Evolutionary conservation across 2,888 invertebrate genomes (phyloP), one percentile per base, ranked within the genome.

Genomic region (Ecdyonurus torrentis): DNA sequence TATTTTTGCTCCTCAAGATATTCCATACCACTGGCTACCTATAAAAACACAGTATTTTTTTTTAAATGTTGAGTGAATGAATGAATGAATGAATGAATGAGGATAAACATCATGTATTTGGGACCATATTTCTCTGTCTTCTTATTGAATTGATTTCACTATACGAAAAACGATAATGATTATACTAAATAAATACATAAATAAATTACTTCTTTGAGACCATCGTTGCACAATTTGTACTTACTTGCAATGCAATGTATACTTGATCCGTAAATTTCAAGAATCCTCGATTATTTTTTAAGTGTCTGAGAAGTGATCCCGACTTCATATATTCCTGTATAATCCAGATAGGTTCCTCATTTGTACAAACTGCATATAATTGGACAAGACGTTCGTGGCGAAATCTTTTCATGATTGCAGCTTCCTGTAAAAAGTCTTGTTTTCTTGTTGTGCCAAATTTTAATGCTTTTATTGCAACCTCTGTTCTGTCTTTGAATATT

Each of bases 361-460:
- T 84, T 0, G 94, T 91, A 74, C 96, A 96, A 18, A 96, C 94
- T 0, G 94, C 96, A 75, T 93, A 95, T 24, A 96, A 78, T 2
- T 91, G 90, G n/a, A 96, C 94, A 55, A 96, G 80, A 67, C 95
- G 88, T 74, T 94, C 90, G 77, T 99, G 99, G 61, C 95, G 83
- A 78, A 97, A 93, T 75, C 95, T 92, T 74, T 99, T 99, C 99
- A 99, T 99, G 67, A 99, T 97, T 67, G 89, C 89, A 2, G 98
- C 98, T 76, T 99, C 99, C 76, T 96, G 90, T 1, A 99, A 82
- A 81, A 99, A 99, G 1, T 96, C 97, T 70, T 90, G 87, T 5
- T 92, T 91, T 24, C 94, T 93, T 98, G 99, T 99, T 10, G 96
- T 91, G 66, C 97, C 98, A 70, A 92, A 89, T 69, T 96, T 85